Base-by-base conservation (phyloP, 2,888 invertebrate genomes). In the Trissolcus japonicus region DNA sequence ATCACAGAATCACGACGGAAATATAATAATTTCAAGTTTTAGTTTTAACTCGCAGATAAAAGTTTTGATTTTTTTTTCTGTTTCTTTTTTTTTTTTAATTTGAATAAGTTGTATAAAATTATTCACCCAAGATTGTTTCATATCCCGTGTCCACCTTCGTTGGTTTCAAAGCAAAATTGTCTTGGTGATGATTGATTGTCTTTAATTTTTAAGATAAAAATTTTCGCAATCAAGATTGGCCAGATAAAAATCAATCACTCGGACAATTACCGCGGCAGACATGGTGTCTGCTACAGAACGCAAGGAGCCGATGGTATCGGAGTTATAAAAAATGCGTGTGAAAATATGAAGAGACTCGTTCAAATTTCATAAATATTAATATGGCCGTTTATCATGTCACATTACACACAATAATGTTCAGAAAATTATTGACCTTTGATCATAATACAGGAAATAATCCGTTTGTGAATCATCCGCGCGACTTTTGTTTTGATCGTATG, bases 321-420 rank as follows among this genome's bases (percentile, higher is more conserved):
- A 69, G 57, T 69, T n/a, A 19, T 19, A 78, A 65, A 71, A 69
- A 53, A 66, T 55, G 41, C 43, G 55, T 55, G 56, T 48, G 68
- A 60, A 55, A 66, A 78, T 66, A 66, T 68, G 61, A 66, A 66
- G 25, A 25, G 25, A 25, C 4, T 25, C 25, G 63, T 73, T 73
- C 62, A 78, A 72, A 65, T 40, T 55, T 63, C 63, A 69, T 78
- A 73, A 62, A 74, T 78, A 74, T 78, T 74, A 62, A 67, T 57
- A 61, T 61, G 46, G 51, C 35, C 63, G 68, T 65, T 16, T 50
- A 77, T 73, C 65, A 68, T 60, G 63, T 51, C 66, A 53, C 29
- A 65, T 74, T 67, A 67, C 35, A 50, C 14, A 13, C 29, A 13
- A 21, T 55, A 48, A 65, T 69, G 54, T 29, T 11, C 48, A 53